Evolutionary conservation across 2,797 vertebrate genomes (phyloP), one percentile per base, ranked within the genome.

Genomic region (Betta splendens): DNA sequence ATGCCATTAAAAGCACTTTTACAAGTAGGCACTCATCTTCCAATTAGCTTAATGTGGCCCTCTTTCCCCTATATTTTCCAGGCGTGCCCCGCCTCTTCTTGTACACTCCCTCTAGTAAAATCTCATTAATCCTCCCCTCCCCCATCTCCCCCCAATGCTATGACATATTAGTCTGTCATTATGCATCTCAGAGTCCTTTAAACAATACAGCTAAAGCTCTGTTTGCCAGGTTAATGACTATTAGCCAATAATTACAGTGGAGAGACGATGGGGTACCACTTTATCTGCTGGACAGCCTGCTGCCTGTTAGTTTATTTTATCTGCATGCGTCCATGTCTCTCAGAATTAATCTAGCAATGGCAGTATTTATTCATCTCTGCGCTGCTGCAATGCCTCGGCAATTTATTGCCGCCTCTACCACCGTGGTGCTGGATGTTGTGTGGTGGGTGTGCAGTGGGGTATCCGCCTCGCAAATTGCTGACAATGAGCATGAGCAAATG

Each of bases 91-190:
- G 84, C 84, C 89, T 83, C 80, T 87, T 94, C 93, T 93, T 93
- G 92, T 93, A 79, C 81, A 91, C 94, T 93, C 93, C 95, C 94
- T 88, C 82, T 84, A 87, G 90, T 84, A 89, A 95, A 96, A 96
- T 95, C 96, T 98, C 97, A 98, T 99, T 98, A 99, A 96, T 95
- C 85, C 78, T 73, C 49, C 93, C 94, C 94, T 94, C 92, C 94
- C 94, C 94, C 93, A 92, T 91, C 68, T 91, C 93, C 93, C 94
- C 94, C 91, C 93, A 93, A n/a, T 85, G 92, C 94, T 96, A 95
- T 98, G 97, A 99, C 96, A 96, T 96, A 98, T 98, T 97, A 96
- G 94, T 94, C 95, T 98, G 96, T 98, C 97, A 98, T 98, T 96
- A 96, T 90, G 92, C 94, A 96, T 96, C 94, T 94, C 93, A 92